phyloP scores from a whole-genome alignment of 2,888 invertebrate species.

The Junonia oenone region DNA sequence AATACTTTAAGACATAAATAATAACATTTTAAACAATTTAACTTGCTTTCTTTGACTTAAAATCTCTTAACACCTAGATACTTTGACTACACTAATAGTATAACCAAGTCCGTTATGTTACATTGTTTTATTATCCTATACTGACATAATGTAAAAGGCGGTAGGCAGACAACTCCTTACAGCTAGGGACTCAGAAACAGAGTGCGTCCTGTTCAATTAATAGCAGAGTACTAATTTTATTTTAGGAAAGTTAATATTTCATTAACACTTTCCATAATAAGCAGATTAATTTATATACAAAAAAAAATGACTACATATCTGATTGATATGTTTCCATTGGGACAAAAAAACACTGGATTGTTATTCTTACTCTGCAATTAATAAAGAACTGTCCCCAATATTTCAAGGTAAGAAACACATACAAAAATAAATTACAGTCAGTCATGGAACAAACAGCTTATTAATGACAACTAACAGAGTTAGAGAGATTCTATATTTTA shows the following conservation, averaged over 20 bases:
- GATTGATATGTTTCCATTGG: background rate
- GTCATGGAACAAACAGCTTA: conserved; percentile 22
- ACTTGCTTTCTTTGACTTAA: conserved; percentile 79
- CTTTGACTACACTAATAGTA: conserved; percentile 78
- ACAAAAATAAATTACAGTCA: conserved; percentile 37
- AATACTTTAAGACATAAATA: conserved; percentile 80
- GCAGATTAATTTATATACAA: background rate
- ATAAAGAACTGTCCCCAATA: conserved; percentile 7
- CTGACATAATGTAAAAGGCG: conserved; percentile 78
- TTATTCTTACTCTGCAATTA: conserved; percentile 17
- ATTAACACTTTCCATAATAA: background rate
- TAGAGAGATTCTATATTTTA: conserved; percentile 34
- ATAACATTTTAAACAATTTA: conserved; percentile 80
- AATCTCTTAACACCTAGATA: conserved; percentile 70
- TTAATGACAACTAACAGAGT: conserved; percentile 31
- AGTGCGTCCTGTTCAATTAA: conserved; percentile 38
- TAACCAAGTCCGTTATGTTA: conserved; percentile 75
- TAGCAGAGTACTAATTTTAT: conserved; percentile 13
- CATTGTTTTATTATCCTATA: conserved; percentile 68
- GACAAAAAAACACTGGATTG: background rate
- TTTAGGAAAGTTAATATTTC: background rate
- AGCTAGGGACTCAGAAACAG: conserved; percentile 73
- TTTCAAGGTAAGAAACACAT: conserved; percentile 25
- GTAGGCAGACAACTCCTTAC: conserved; percentile 77
- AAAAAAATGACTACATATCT: background rate